These are phyloP conservation scores for Anoura caudifer DNA, from an alignment of 2,113 vertebrate species.

Conservation along the genomic window DNA sequence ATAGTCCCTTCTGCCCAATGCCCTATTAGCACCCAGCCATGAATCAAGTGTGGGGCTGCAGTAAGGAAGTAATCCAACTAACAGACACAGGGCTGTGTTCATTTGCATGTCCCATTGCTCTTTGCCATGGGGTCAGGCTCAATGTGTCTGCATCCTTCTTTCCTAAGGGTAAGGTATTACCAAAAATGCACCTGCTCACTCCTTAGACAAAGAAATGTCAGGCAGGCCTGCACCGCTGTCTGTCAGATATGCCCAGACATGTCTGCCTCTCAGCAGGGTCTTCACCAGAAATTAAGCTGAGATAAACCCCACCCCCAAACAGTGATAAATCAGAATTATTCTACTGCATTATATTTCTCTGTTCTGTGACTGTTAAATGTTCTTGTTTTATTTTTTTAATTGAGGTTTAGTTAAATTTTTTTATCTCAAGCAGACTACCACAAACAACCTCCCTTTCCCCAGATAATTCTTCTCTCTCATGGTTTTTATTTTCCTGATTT, in stretches of 20 bases:
- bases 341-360: neutral
- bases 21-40: neutral
- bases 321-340: neutral
- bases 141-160: neutral
- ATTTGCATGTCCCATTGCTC: neutral
- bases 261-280: neutral
- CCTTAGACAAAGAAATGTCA: neutral
- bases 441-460: neutral
- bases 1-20: neutral
- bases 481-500: neutral
- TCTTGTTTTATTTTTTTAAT: neutral
- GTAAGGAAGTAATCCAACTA: neutral
- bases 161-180: neutral
- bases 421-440: neutral
- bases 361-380: neutral
- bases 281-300: neutral
- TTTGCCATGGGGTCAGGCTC: neutral
- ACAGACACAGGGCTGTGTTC: neutral
- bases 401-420: neutral
- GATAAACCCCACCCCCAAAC: neutral
- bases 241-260: neutral
- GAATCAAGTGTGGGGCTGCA: neutral
- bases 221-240: neutral
- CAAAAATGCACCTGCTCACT: neutral
- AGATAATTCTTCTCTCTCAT: neutral